phyloP scores from a whole-genome alignment of 2,113 vertebrate species.

The Eleginops maclovinus region DNA sequence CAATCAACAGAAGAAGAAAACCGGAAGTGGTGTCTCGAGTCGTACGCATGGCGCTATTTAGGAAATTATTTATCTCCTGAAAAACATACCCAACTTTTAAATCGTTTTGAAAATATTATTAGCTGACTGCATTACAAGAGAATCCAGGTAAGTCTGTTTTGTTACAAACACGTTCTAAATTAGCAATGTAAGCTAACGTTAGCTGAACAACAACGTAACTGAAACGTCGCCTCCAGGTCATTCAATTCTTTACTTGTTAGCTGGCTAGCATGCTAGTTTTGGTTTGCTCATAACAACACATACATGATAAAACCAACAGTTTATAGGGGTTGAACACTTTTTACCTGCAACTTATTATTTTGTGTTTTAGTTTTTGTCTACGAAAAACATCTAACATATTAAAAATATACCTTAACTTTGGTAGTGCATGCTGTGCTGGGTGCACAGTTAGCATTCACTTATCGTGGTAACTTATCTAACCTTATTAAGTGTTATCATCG shows the following conservation, averaged over 20 bases:
- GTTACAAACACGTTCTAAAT: fast-evolving
- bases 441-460: conserved; percentile 34
- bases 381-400: fast-evolving
- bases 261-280: conserved; percentile 46
- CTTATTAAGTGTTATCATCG: neutral
- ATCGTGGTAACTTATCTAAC: neutral
- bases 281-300: fast-evolving
- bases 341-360: neutral
- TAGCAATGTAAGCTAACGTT: fast-evolving
- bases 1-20: conserved; percentile 35
- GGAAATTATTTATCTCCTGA: conserved; percentile 30
- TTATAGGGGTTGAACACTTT: neutral
- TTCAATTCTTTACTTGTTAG: conserved; percentile 65
- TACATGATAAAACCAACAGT: fast-evolving
- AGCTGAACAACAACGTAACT: conserved; percentile 50
- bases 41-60: conserved; percentile 73
- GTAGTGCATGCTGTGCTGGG: neutral
- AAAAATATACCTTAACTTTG: fast-evolving
- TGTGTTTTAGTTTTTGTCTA: fast-evolving
- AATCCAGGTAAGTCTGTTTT: conserved; percentile 43
- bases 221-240: conserved; percentile 59
- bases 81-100: neutral
- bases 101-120: neutral
- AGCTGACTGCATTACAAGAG: neutral
- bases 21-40: conserved; percentile 30